Evolutionary conservation across 2,888 invertebrate genomes (phyloP).

Genomic region (Drosophila robusta): DNA sequence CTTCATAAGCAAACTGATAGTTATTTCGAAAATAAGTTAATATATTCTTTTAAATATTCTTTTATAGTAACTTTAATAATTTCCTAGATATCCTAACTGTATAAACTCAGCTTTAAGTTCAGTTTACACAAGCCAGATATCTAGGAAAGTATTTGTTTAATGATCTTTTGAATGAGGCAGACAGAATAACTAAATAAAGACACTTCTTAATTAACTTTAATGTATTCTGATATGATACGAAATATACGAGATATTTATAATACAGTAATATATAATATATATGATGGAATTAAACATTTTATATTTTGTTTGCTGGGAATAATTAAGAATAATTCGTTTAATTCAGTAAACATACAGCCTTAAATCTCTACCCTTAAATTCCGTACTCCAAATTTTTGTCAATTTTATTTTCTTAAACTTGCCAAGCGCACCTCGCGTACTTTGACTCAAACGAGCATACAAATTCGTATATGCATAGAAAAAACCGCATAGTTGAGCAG

Average conservation of each 20-base stretch:
- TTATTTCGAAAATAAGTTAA: no score
- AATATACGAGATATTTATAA: no score
- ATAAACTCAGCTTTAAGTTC: constrained; percentile 36
- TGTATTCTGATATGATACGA: not conserved
- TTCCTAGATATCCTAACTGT: constrained; percentile 33
- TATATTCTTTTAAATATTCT: no score
- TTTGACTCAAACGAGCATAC: constrained; percentile 11
- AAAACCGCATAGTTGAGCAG: constrained; percentile 33
- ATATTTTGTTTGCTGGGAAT: no score
- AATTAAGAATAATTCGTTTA: no score
- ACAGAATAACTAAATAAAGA: not conserved
- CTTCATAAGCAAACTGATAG: no score
- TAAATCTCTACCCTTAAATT: no score
- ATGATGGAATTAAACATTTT: no score
- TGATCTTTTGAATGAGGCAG: not conserved
- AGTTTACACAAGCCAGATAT: constrained; percentile 36
- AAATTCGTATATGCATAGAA: constrained; percentile 25
- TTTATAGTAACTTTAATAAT: constrained; percentile 17
- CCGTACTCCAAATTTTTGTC: no score
- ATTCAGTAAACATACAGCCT: no score
- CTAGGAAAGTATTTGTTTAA: constrained; percentile 21
- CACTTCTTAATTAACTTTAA: not conserved
- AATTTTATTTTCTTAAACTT: no score
- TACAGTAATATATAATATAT: no score
- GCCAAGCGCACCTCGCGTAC: constrained; percentile 15